phyloP scores from a whole-genome alignment of 2,888 invertebrate genomes.

The Rhyacophila evoluta region DNA sequence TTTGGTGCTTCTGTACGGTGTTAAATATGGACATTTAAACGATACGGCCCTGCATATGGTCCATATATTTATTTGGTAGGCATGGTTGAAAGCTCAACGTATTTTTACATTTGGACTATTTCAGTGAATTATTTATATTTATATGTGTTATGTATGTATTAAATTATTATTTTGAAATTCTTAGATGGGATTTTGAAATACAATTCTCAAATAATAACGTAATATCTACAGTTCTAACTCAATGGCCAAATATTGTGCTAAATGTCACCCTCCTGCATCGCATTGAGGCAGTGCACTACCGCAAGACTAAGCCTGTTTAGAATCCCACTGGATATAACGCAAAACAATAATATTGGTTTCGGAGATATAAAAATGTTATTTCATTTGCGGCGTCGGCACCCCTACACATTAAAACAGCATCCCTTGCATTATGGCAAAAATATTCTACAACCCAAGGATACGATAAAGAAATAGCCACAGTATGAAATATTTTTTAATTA shows the following conservation, averaged over 20 bases:
- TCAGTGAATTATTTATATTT: too few species aligned
- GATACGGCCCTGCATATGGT: too few species aligned
- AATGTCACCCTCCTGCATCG: constrained; percentile 10
- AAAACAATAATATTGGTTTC: constrained; percentile 54
- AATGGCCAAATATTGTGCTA: constrained; percentile 5
- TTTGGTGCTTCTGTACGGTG: too few species aligned
- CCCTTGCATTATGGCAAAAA: not conserved
- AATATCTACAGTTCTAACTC: too few species aligned
- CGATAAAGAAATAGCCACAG: too few species aligned
- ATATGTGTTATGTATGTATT: too few species aligned
- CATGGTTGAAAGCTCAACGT: not conserved
- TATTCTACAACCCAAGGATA: not conserved
- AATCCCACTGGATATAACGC: constrained; percentile 17
- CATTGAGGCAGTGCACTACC: not conserved
- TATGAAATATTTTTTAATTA: too few species aligned
- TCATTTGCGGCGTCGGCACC: constrained; percentile 49
- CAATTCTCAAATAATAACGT: too few species aligned
- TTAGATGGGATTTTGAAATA: too few species aligned
- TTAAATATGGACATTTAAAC: too few species aligned
- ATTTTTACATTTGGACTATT: too few species aligned
- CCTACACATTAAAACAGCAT: constrained; percentile 35
- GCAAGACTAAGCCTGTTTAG: constrained; percentile 14
- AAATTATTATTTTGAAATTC: too few species aligned
- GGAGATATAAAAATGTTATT: constrained; percentile 53
- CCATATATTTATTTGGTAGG: not conserved